Evolutionary conservation across 2,888 invertebrate species (phyloP).

Genomic region (Erebia epiphron): DNA sequence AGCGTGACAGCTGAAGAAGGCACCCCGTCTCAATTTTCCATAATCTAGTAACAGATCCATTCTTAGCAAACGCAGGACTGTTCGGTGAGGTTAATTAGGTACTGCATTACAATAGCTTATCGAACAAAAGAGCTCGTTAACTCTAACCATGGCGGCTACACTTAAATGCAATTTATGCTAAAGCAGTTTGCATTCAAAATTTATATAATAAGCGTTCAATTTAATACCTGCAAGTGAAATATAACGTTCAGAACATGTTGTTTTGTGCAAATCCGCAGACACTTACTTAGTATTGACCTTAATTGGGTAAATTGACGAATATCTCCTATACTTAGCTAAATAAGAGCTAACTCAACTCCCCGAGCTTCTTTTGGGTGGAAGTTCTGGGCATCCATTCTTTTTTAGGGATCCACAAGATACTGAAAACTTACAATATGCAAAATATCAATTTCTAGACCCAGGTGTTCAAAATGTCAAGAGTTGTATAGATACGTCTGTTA

Average conservation of each 20-base stretch:
- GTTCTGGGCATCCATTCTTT: too few species aligned
- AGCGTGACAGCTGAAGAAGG: constrained; percentile 1
- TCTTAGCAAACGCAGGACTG: constrained; percentile 3
- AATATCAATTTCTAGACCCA: too few species aligned
- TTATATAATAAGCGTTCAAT: not conserved
- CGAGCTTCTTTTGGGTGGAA: too few species aligned
- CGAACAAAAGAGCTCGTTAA: constrained; percentile 19
- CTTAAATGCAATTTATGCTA: constrained; percentile 11
- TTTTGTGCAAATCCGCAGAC: not conserved
- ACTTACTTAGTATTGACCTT: not conserved
- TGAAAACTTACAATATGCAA: too few species aligned
- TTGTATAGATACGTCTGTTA: too few species aligned
- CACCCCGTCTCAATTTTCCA: constrained; percentile 4
- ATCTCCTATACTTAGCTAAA: too few species aligned
- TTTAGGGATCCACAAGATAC: too few species aligned
- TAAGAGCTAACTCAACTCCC: too few species aligned
- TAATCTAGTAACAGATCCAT: constrained; percentile 8
- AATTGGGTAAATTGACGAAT: too few species aligned
- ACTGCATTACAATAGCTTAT: constrained; percentile 13
- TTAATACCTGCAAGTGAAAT: not conserved
- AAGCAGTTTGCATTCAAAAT: not conserved
- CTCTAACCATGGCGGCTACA: constrained; percentile 13
- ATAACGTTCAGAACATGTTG: not conserved
- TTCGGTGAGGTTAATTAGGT: constrained; percentile 14
- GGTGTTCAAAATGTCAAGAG: too few species aligned